These are phyloP conservation scores for Hedya salicella DNA, from an alignment of 2,888 invertebrate species.

Conservation along the genomic window DNA sequence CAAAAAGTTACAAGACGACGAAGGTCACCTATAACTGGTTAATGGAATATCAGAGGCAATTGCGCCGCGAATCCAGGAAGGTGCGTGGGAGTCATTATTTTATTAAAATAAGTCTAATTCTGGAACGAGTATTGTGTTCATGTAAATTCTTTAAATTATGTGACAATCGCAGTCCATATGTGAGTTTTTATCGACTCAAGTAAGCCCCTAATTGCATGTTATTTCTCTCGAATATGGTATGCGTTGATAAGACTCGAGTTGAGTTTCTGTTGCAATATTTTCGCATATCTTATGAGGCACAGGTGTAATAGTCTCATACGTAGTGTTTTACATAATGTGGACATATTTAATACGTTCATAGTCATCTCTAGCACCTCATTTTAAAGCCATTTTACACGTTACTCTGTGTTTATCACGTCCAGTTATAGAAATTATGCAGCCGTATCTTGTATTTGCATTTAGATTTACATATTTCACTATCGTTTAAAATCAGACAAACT, in stretches of 20 bases:
- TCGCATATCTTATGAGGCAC: slow-evolving; percentile 34
- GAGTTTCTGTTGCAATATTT: slow-evolving; percentile 36
- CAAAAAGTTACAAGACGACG: slow-evolving; percentile 38
- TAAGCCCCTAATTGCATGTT: slow-evolving; percentile 18
- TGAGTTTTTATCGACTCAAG: slow-evolving; percentile 22
- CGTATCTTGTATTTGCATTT: slow-evolving; percentile 6
- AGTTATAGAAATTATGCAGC: slow-evolving; percentile 13
- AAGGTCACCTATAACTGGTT: slow-evolving; percentile 54
- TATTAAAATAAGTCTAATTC: slow-evolving; percentile 48
- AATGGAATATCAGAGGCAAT: slow-evolving; percentile 60
- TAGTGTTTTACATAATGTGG: slow-evolving; percentile 33
- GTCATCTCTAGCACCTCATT: slow-evolving; percentile 27
- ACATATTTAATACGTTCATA: slow-evolving; percentile 13
- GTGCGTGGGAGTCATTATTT: slow-evolving; percentile 45
- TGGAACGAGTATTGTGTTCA: slow-evolving; percentile 46
- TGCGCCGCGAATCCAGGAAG: slow-evolving; percentile 65
- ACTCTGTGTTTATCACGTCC: slow-evolving; percentile 4
- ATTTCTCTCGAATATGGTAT: slow-evolving; percentile 30
- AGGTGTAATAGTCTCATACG: slow-evolving; percentile 26
- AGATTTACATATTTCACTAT: slow-evolving; percentile 1
- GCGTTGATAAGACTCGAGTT: slow-evolving; percentile 23
- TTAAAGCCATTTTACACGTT: slow-evolving; percentile 17
- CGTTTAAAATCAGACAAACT: slow-evolving; percentile 2
- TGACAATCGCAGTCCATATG: slow-evolving; percentile 35
- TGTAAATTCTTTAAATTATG: slow-evolving; percentile 47